Evolutionary conservation across 2,888 invertebrate species (phyloP), one percentile per base, ranked within the genome.

Genomic region (Vesta saturnalis): DNA sequence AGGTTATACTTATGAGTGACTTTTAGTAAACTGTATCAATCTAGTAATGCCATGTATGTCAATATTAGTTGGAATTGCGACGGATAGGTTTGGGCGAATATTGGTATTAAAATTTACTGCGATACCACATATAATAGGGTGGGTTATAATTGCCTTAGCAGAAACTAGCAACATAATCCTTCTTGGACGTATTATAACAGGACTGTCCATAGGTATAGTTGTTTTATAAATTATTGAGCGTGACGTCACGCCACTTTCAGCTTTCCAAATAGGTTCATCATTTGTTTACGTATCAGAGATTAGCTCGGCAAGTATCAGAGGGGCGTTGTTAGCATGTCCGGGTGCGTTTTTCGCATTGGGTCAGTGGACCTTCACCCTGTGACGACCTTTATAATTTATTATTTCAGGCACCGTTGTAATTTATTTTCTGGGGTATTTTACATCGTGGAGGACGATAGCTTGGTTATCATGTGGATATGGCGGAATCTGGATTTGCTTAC

Each of bases 261-360:
- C 39, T n/a, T 8, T 39, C 1, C 39, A 39, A 8, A 4, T 8
- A n/a, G 39, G 39, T 12, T n/a, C 39, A n/a, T 39, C 12, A 3
- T 39, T 87, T 54, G 88, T 88, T 21, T 89, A 89, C 78, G 87
- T 88, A 60, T 88, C 88, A 3, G 88, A 89, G 80, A 86, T 88
- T 1, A 87, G 87, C 0, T 80, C 87, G 55, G 86, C 88, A 1
- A 87, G 88, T 74, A 79, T 88, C 59, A 78, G 89, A 70, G 88
- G 88, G 12, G 86, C 88, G 10, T 79, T 89, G 55, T 86, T 57
- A 12, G n/a, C 16, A 1, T 1, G 1, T 2, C 23, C 16, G 14
- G 19, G 4, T n/a, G n/a, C n/a, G n/a, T n/a, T 52, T 21, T 18
- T 2, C 19, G 18, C 21, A 21, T 12, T 52, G 12, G 52, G 52